phyloP scores from a whole-genome alignment of 2,888 invertebrate species.

The Parapristionchus giblindavisi region DNA sequence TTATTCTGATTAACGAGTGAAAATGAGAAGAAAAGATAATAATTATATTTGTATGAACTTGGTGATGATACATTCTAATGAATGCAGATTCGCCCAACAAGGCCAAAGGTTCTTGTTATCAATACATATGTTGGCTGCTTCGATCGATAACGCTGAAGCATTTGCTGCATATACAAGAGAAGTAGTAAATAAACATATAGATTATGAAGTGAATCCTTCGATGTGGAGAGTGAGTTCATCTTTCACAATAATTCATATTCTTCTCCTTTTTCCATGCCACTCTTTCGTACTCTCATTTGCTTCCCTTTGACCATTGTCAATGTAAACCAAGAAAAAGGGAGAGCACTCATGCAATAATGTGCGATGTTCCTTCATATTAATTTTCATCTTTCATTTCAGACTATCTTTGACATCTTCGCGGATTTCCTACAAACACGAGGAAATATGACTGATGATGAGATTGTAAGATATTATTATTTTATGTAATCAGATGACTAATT shows the following conservation, averaged over 20 bases:
- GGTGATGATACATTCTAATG: not conserved
- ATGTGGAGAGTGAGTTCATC: conserved; percentile 12
- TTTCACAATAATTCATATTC: too few relatives aligned
- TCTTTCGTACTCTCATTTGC: too few relatives aligned
- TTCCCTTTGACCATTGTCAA: too few relatives aligned
- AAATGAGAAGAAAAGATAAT: too few relatives aligned
- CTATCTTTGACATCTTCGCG: conserved; percentile 16
- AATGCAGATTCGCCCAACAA: conserved; percentile 26
- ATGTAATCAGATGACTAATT: not conserved
- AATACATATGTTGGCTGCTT: conserved; percentile 19
- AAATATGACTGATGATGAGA: not conserved
- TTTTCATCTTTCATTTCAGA: not conserved
- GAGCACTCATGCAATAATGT: too few relatives aligned
- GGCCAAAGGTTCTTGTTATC: conserved; percentile 21
- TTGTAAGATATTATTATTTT: not conserved
- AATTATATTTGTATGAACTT: too few relatives aligned
- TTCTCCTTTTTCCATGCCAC: too few relatives aligned
- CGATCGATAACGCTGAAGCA: conserved; percentile 22
- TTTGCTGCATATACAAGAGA: conserved; percentile 18
- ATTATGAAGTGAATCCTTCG: conserved; percentile 7
- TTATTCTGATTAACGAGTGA: too few relatives aligned
- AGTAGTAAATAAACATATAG: conserved; percentile 25
- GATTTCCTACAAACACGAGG: conserved; percentile 26
- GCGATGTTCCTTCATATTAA: not conserved
- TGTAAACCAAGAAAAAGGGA: too few relatives aligned